Evolutionary conservation across 2,113 vertebrate genomes (phyloP), one percentile per base, ranked within the genome.

Genomic region (Perccottus glenii): DNA sequence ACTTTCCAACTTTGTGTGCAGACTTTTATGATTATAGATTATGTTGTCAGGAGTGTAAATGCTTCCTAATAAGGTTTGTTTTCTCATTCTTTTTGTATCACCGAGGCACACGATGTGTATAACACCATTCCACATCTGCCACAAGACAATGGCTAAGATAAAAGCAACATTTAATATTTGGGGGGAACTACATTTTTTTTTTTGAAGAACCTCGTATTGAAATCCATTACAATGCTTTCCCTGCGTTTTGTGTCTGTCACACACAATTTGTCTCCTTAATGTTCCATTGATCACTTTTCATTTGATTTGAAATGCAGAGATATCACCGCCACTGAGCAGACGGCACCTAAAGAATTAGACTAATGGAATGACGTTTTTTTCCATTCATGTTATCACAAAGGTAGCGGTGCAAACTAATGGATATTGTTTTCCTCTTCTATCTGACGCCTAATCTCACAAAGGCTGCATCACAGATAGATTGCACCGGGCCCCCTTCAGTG

Each of bases 361-460:
- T 82, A 87, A 90, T 88, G 79, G 71, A 89, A 84, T 73, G 35
- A 65, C 32, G 12, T 38, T 73, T 71, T 33, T 59, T 9, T 40
- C 43, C 33, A 27, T 40, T 32, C 12, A 47, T 76, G 60, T 85
- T 84, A 63, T 70, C 86, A 87, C 85, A 91, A 80, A 85, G 81
- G 84, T 81, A 85, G 74, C 56, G 43, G 69, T 75, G 70, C 73
- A 80, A 86, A 87, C 79, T 82, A 91, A 89, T 91, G 83, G 81
- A 89, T 88, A 89, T 91, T 90, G 90, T 90, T 90, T 88, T 83
- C 81, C 85, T 81, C 72, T 71, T 58, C 67, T 87, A 86, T 89
- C 85, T 84, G 87, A 89, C 5, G 70, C 63, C 76, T 85, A 91
- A 87, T 91, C 88, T 88, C 75, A 80, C 84, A 78, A 67, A 84